Base-by-base conservation (phyloP, 2,888 invertebrate genomes). In the Rhorus exstirpatorius region DNA sequence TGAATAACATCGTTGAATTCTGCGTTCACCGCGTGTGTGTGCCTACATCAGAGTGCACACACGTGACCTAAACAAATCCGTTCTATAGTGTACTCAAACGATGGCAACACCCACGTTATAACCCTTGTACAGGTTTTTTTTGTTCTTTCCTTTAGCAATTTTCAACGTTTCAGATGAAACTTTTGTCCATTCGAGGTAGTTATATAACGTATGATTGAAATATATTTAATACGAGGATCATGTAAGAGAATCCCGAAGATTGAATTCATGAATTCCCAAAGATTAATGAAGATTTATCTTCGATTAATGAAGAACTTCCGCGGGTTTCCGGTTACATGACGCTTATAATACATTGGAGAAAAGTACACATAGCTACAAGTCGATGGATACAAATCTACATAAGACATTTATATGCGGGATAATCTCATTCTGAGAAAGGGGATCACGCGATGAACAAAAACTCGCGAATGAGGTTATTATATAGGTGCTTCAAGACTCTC, bases 261-360 rank as follows among this genome's bases (percentile, higher is more conserved):
- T 21, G 38, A 49, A 60, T 31, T 60, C 44, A n/a, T 3, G 2
- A 31, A 31, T 31, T 31, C 31, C 31, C 38, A 31, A 6, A 53
- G 6, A 7, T 2, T 60, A 65, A 71, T 58, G 41, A n/a, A n/a
- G n/a, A n/a, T 38, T 24, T 0, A 19, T n/a, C 38, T 14, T 75
- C 71, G 58, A 79, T 76, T 68, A 81, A 55, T 35, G 78, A 81
- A 79, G 89, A 88, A 88, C 88, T 90, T 88, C 1, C 78, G 87
- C 53, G 63, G 89, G 89, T 89, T 91, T 90, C 90, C 85, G 85
- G 83, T 86, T 87, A 87, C 63, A 53, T 88, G 87, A 86, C 38
- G 60, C 60, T 74, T 82, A 83, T 78, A 72, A 49, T 35, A 26
- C 14, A 44, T n/a, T 12, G 61, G 70, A 17, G 24, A 55, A 10